phyloP scores from a whole-genome alignment of 2,113 vertebrate species.

The Nothocercus julius region DNA sequence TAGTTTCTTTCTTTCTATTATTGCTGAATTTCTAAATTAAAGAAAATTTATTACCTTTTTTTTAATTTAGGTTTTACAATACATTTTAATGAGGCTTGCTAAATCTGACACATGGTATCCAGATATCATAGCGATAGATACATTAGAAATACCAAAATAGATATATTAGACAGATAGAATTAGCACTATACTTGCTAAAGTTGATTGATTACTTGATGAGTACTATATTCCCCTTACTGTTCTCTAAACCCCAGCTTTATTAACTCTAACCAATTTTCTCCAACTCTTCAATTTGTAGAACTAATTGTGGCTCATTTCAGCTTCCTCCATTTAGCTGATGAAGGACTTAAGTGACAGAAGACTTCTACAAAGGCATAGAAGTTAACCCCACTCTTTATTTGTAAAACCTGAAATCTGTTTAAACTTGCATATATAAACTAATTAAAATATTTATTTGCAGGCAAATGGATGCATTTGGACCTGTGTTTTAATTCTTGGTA shows the following conservation, averaged over 20 bases:
- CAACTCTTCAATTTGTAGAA: constrained; percentile 55
- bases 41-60: neutral
- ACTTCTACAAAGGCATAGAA: neutral
- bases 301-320: constrained; percentile 54
- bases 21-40: neutral
- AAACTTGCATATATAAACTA: neutral
- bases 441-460: neutral
- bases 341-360: constrained; percentile 51
- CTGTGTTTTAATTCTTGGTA: neutral
- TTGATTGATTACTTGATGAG: constrained; percentile 64
- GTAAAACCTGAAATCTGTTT: neutral
- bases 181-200: constrained; percentile 40
- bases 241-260: constrained; percentile 64
- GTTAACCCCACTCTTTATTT: neutral
- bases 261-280: constrained; percentile 64
- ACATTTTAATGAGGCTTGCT: neutral
- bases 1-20: neutral
- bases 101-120: neutral
- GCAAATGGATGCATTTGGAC: neutral
- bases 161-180: constrained; percentile 49
- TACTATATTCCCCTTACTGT: constrained; percentile 52
- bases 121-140: constrained; percentile 5
- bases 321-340: constrained; percentile 47
- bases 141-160: constrained; percentile 54
- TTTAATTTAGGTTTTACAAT: neutral